Conservation (phyloP, 2,888 invertebrate genomes). For the Thecocarcelia acutangulata region DNA sequence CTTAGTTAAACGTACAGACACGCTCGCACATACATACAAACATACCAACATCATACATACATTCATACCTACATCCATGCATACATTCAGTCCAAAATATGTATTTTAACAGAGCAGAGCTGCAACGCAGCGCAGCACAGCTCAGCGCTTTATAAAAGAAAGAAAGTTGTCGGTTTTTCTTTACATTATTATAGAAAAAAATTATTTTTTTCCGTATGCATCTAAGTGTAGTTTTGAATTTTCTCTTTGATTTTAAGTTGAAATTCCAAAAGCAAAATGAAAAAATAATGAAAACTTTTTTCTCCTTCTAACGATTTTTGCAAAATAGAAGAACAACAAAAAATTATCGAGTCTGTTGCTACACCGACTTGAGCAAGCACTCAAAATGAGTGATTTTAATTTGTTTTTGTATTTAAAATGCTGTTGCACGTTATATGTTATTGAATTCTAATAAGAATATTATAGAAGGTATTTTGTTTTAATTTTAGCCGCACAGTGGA, state of each 20-base stretch:
- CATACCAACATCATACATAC: conserved; percentile 7
- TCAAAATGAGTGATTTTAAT: conserved; percentile 26
- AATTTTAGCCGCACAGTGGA: conserved; percentile 43
- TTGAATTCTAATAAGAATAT: conserved; percentile 64
- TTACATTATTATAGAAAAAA: conserved; percentile 33
- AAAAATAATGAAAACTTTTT: neutral
- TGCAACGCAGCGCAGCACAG: conserved; percentile 14
- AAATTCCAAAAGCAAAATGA: conserved; percentile 10
- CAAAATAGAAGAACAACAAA: neutral
- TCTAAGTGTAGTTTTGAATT: conserved; percentile 39
- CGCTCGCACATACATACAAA: conserved; percentile 10
- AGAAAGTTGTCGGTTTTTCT: conserved; percentile 67
- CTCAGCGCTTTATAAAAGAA: conserved; percentile 40
- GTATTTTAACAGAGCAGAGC: conserved; percentile 55
- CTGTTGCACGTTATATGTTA: conserved; percentile 63
- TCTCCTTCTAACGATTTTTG: conserved; percentile 31
- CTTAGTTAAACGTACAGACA: conserved; percentile 44
- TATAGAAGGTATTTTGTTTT: conserved; percentile 44
- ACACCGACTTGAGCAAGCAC: neutral
- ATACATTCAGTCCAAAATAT: conserved; percentile 17
- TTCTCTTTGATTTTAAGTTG: conserved; percentile 35
- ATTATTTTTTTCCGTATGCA: conserved; percentile 12
- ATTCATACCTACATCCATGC: conserved; percentile 5
- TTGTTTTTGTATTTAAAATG: conserved; percentile 30
- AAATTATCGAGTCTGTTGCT: conserved; percentile 37